A percentile compares a stretch with the other conserved stretches of the same genome.
Conservation (phyloP, 2,888 invertebrate species). For the Tolmerus cingulatus region DNA sequence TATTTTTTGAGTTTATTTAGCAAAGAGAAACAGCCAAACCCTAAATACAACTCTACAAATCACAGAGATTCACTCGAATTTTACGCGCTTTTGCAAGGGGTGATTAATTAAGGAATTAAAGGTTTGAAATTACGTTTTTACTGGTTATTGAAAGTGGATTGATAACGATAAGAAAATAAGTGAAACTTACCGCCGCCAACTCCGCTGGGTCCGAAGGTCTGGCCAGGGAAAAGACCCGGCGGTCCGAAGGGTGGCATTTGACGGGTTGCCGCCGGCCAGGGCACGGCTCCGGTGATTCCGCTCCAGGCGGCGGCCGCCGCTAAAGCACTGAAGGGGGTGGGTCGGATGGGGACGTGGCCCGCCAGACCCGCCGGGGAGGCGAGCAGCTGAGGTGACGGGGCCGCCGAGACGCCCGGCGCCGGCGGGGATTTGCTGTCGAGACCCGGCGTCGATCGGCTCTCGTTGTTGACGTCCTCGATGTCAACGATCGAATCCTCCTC, state of each 20-base stretch:
- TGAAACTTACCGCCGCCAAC: slow-evolving; percentile 64
- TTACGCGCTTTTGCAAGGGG: too few species aligned
- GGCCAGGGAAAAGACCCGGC: slow-evolving; percentile 74
- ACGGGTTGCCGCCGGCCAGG: slow-evolving; percentile 67
- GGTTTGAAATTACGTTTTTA: too few species aligned
- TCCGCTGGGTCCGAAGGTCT: slow-evolving; percentile 66
- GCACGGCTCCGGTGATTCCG: slow-evolving; percentile 68
- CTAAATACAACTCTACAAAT: too few species aligned
- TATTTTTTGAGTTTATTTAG: too few species aligned
- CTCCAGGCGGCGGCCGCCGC: slow-evolving; percentile 75
- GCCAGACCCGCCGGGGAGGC: slow-evolving; percentile 61
- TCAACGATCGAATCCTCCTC: slow-evolving; percentile 75
- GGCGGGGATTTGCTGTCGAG: slow-evolving; percentile 59
- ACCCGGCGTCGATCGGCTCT: slow-evolving; percentile 63
- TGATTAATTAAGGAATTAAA: too few species aligned
- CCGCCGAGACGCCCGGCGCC: slow-evolving; percentile 52
- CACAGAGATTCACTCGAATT: too few species aligned
- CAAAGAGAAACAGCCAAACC: too few species aligned
- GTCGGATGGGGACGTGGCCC: slow-evolving; percentile 73
- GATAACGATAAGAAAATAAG: too few species aligned
- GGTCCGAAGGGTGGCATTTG: slow-evolving; percentile 70
- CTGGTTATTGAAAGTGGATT: too few species aligned
- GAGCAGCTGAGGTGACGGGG: slow-evolving; percentile 55
- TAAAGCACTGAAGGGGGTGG: slow-evolving; percentile 78
- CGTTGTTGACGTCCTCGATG: slow-evolving; percentile 78